Evolutionary conservation across 2,888 invertebrate species (phyloP).

Genomic region (Apomyelois bistriatella): DNA sequence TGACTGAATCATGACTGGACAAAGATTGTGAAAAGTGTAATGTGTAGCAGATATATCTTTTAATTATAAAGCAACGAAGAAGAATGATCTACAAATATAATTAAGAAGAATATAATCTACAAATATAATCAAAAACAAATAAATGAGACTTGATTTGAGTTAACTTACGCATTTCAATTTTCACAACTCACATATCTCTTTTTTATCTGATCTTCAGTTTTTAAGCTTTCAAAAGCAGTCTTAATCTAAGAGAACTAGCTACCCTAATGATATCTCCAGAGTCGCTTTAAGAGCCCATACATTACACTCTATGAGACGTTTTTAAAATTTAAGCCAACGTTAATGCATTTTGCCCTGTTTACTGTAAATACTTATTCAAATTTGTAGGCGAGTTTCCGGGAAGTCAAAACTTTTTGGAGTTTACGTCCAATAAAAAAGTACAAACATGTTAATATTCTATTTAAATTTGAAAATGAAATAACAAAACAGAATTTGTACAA

Average conservation of each 20-base stretch:
- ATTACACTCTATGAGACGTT: slow-evolving; percentile 77
- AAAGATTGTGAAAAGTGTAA: too few relatives aligned
- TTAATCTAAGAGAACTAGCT: slow-evolving; percentile 65
- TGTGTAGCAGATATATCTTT: too few relatives aligned
- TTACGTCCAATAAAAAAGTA: neutral
- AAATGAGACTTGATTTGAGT: too few relatives aligned
- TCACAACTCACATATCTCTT: neutral
- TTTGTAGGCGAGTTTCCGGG: slow-evolving; percentile 53
- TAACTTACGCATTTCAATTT: neutral
- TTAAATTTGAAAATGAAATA: too few relatives aligned
- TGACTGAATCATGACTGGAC: too few relatives aligned
- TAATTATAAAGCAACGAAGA: too few relatives aligned
- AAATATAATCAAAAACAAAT: too few relatives aligned
- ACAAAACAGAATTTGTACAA: too few relatives aligned
- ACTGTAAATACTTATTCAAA: slow-evolving; percentile 77
- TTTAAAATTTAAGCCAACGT: slow-evolving; percentile 77
- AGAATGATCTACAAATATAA: too few relatives aligned
- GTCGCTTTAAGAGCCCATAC: slow-evolving; percentile 73
- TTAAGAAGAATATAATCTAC: too few relatives aligned
- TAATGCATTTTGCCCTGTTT: slow-evolving; percentile 73
- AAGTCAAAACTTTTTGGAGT: neutral
- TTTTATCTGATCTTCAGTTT: neutral
- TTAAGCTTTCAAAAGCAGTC: slow-evolving; percentile 39
- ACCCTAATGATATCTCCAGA: slow-evolving; percentile 77
- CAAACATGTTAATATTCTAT: too few relatives aligned